phyloP scores from a whole-genome alignment of 2,797 vertebrate species.

The Chaetodon trifasciatus region DNA sequence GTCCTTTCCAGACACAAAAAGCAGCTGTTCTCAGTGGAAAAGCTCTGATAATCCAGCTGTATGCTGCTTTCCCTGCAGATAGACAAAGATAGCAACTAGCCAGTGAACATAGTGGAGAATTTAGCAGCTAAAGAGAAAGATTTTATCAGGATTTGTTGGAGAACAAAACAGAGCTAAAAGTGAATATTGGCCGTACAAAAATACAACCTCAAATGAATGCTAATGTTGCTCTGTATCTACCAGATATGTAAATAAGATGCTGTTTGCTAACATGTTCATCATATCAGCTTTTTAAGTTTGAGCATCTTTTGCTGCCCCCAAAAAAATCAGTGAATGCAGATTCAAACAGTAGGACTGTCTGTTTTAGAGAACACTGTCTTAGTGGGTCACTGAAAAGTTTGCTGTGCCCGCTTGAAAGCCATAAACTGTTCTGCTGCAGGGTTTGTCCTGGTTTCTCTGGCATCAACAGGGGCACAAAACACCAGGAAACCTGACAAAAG shows the following conservation, averaged over 20 bases:
- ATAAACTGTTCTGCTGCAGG: neutral
- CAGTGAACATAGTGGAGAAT: neutral
- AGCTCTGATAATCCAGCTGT: neutral
- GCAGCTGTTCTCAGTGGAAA: neutral
- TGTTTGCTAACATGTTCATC: no score
- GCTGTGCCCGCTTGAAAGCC: no score
- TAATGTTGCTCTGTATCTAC: neutral
- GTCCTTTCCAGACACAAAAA: neutral
- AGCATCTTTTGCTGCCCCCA: neutral
- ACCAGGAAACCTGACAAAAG: neutral
- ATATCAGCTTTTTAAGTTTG: no score
- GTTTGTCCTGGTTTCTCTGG: neutral
- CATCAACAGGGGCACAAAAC: neutral
- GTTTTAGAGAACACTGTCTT: neutral
- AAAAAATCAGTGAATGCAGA: fast-evolving
- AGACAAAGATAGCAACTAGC: neutral
- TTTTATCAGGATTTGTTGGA: neutral
- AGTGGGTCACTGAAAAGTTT: neutral
- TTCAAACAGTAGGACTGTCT: neutral
- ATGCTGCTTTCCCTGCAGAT: neutral
- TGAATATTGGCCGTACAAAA: neutral
- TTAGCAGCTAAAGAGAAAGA: neutral
- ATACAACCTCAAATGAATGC: neutral
- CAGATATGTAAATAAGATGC: neutral
- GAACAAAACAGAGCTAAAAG: neutral